Conservation (phyloP, 2,888 invertebrate species). For the Coelopa pilipes region DNA sequence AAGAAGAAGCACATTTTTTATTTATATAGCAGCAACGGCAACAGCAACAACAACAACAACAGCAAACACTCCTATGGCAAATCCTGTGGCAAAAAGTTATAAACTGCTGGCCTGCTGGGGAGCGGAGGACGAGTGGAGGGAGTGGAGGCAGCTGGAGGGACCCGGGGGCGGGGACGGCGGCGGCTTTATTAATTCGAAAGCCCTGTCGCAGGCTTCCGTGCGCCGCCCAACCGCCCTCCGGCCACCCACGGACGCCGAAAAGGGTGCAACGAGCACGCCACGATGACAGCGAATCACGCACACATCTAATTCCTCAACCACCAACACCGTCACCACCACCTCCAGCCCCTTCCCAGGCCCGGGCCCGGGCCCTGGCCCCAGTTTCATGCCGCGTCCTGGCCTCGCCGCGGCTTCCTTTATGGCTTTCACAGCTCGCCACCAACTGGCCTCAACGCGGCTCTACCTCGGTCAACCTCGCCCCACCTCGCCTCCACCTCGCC, state of each 20-base stretch:
- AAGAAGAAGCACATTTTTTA: background rate
- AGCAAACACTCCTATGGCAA: too few species aligned
- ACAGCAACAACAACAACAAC: slow-evolving; percentile 12
- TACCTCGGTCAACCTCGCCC: too few species aligned
- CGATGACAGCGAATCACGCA: slow-evolving; percentile 35
- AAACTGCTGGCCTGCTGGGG: too few species aligned
- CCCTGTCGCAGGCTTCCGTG: background rate
- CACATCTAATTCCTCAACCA: slow-evolving; percentile 12
- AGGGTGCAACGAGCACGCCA: slow-evolving; percentile 29
- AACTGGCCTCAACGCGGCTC: too few species aligned
- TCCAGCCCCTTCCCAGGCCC: background rate
- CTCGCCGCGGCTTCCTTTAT: too few species aligned
- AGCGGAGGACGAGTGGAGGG: too few species aligned
- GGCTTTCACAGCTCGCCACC: too few species aligned
- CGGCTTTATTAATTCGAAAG: slow-evolving; percentile 11
- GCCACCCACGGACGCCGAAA: background rate
- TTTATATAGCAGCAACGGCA: background rate
- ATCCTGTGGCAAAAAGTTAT: too few species aligned
- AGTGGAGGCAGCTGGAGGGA: too few species aligned
- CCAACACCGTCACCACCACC: background rate
- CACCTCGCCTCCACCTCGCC: too few species aligned
- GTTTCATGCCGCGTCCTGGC: too few species aligned
- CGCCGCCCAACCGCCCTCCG: too few species aligned
- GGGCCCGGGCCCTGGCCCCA: background rate
- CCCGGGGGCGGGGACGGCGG: background rate